A percentile compares a stretch with the other conserved stretches of the same genome.
phyloP scores from a whole-genome alignment of 2,888 invertebrate genomes.

The Ophonus ardosiacus region DNA sequence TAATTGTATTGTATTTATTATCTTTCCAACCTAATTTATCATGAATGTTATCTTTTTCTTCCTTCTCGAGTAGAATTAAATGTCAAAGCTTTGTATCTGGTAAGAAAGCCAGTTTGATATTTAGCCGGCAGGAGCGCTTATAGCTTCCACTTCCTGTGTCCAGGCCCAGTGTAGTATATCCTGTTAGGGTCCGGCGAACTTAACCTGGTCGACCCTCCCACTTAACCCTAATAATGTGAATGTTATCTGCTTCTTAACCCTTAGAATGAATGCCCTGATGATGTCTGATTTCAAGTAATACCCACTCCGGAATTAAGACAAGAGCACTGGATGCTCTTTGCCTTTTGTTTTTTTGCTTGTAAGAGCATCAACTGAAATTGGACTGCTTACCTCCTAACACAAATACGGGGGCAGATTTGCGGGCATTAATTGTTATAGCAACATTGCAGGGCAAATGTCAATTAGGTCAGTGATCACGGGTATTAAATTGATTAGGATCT shows the following conservation, averaged over 20 bases:
- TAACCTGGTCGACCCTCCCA: constrained; percentile 60
- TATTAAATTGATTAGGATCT: background rate
- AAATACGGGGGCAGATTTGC: background rate
- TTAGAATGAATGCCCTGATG: constrained; percentile 40
- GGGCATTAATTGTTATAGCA: constrained; percentile 32
- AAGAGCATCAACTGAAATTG: constrained; percentile 26
- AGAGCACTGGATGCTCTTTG: constrained; percentile 6
- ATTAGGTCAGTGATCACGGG: background rate
- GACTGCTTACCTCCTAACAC: background rate
- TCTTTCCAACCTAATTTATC: background rate
- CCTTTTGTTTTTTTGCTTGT: constrained; percentile 32
- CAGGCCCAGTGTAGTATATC: background rate
- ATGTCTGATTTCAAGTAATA: constrained; percentile 15
- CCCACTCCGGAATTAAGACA: constrained; percentile 1
- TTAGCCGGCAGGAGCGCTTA: constrained; percentile 7
- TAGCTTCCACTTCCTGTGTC: constrained; percentile 7
- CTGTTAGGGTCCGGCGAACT: constrained; percentile 34
- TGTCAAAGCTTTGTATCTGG: constrained; percentile 16
- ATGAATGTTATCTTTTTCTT: background rate
- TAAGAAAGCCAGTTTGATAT: constrained; percentile 15
- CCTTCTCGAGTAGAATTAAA: background rate
- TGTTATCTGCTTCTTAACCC: constrained; percentile 58
- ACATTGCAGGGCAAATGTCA: background rate
- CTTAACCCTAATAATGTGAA: constrained; percentile 61
- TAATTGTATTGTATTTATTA: too few relatives aligned